Evolutionary conservation across 2,888 invertebrate species (phyloP).

Genomic region (Flexamia atlantica): DNA sequence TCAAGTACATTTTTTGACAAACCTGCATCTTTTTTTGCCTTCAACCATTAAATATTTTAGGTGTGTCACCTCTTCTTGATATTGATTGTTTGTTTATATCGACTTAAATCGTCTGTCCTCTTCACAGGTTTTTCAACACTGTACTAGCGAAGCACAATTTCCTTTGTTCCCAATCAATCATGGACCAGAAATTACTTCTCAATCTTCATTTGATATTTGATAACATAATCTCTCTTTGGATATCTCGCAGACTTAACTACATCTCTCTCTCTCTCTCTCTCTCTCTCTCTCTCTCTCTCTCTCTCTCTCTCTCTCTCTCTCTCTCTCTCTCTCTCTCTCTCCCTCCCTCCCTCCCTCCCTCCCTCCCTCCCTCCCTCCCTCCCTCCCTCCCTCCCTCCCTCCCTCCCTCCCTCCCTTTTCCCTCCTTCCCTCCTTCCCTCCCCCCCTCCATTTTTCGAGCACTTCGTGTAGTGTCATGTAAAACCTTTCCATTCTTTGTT

Average conservation of each 20-base stretch:
- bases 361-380: too few relatives aligned
- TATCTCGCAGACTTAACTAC: conserved; percentile 48
- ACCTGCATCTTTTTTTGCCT: conserved; percentile 47
- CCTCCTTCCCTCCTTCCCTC: too few relatives aligned
- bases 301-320: too few relatives aligned
- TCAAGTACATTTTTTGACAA: conserved; percentile 41
- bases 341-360: too few relatives aligned
- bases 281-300: too few relatives aligned
- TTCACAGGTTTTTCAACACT: conserved; percentile 33
- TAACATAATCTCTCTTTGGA: conserved; percentile 46
- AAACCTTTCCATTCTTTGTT: conserved; percentile 41
- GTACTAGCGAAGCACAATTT: conserved; percentile 47
- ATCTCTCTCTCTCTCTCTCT: too few relatives aligned
- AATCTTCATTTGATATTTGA: conserved; percentile 47
- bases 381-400: too few relatives aligned
- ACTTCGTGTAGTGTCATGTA: conserved; percentile 35
- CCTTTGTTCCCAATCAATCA: conserved; percentile 50
- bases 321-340: too few relatives aligned
- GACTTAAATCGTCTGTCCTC: conserved; percentile 4
- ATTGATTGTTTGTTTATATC: conserved; percentile 4
- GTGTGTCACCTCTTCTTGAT: conserved; percentile 27
- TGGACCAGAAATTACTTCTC: conserved; percentile 47
- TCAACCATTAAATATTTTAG: conserved; percentile 39
- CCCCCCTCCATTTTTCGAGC: conserved; percentile 41
- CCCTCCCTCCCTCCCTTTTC: too few relatives aligned